phyloP scores from a whole-genome alignment of 2,888 invertebrate genomes.

The Capitulum mitella region DNA sequence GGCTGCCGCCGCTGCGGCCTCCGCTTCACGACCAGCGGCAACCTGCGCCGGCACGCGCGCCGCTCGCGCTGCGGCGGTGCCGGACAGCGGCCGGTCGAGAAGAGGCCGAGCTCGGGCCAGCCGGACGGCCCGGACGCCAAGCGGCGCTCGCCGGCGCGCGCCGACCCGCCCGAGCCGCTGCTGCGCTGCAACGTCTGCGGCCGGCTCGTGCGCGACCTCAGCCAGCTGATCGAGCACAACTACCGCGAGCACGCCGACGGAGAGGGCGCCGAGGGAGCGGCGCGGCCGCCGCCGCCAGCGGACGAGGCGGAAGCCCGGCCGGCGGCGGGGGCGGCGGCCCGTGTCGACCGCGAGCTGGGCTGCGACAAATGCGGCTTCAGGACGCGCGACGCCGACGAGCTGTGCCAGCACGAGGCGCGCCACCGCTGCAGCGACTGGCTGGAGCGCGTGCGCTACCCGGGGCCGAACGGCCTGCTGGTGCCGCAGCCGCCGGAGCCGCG shows the following conservation, averaged over 20 bases:
- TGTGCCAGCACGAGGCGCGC: neutral
- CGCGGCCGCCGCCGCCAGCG: neutral
- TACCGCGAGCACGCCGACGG: constrained; percentile 44
- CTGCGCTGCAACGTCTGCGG: constrained; percentile 66
- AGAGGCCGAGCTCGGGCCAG: neutral
- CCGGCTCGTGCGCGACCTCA: constrained; percentile 63
- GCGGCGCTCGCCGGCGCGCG: constrained; percentile 41
- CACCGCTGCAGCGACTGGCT: constrained; percentile 10
- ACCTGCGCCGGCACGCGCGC: constrained; percentile 66
- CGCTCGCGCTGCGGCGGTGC: constrained; percentile 36
- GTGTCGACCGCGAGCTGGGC: constrained; percentile 42
- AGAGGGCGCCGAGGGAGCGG: neutral
- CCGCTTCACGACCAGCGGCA: constrained; percentile 75
- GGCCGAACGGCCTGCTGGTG: constrained; percentile 61
- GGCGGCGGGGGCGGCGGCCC: constrained; percentile 43
- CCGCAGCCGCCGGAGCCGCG: constrained; percentile 62
- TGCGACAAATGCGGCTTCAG: constrained; percentile 37
- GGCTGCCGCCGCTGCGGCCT: constrained; percentile 68
- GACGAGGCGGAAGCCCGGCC: neutral
- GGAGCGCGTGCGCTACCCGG: constrained; percentile 30
- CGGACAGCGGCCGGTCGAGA: neutral
- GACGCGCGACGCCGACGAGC: neutral
- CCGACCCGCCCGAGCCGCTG: constrained; percentile 57
- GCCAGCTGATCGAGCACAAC: constrained; percentile 62
- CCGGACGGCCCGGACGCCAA: constrained; percentile 28